Base-by-base conservation (phyloP, 2,797 vertebrate genomes). In the Hirundo rustica region DNA sequence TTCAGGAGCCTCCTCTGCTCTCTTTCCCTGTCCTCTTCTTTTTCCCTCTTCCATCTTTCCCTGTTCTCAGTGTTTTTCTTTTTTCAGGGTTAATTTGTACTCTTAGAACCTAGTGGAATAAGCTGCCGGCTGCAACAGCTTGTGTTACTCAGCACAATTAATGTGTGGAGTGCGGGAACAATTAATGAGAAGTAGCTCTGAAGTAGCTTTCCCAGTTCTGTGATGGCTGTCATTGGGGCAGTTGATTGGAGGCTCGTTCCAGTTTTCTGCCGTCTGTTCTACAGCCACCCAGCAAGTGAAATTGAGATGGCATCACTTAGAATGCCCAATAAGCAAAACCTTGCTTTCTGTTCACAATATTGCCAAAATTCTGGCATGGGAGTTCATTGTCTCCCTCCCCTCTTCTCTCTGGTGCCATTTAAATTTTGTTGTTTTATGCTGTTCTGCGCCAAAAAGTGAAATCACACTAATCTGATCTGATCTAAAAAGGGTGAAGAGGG, bases 401-500 rank as follows among this genome's bases (percentile, higher is more conserved):
- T 75, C 27, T 65, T 42, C 34, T 75, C 34, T 81, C 36, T 64
- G 36, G 13, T 44, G 26, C 32, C 26, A 25, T 70, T 71, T 79
- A 60, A 30, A 70, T 72, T 45, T 71, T 74, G 29, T 47, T 88
- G 11, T 45, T 85, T 44, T 64, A 32, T 38, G 34, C 42, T 34
- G 23, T 57, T 72, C 71, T 83, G 36, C 51, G 45, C 34, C 26
- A 12, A 64, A 80, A 76, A 34, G 36, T 80, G 88, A 95, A 97
- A 88, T 75, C 53, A 83, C 67, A 30, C 47, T 64, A 85, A n/a
- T 87, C 87, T 88, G 81, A 80, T 92, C 48, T 72, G 72, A 75
- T 82, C 64, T 29, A 76, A 91, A 92, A 76, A 72, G 87, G 22
- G 74, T 93, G 75, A 92, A 95, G 94, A 93, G 54, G 44, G 54